Percentiles rank a stretch among this genome's conserved stretches.
These are phyloP conservation scores for Sebastes matsubarae DNA, from an alignment of 2,797 vertebrate genomes.

Conservation along the genomic window DNA sequence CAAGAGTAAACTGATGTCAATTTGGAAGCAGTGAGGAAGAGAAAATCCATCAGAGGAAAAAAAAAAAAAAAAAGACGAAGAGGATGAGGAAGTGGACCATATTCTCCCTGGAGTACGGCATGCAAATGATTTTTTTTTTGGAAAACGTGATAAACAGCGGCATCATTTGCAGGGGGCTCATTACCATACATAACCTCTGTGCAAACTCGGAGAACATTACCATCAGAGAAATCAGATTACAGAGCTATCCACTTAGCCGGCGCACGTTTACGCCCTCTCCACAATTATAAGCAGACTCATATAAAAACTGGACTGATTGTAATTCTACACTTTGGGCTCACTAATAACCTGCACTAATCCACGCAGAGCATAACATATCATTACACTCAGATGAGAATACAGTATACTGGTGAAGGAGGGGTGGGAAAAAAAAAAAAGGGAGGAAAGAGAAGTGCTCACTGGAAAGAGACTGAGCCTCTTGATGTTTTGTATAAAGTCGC, in stretches of 20 bases:
- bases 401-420: conserved; percentile 34
- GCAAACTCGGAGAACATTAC: conserved; percentile 40
- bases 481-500: conserved; percentile 34
- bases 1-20: conserved; percentile 57
- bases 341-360: conserved; percentile 75
- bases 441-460: not conserved
- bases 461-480: conserved; percentile 38
- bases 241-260: conserved; percentile 53
- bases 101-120: conserved; percentile 48
- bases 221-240: conserved; percentile 66
- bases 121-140: conserved; percentile 60
- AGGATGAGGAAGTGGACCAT: conserved; percentile 60
- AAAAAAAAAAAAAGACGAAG: conserved; percentile 5
- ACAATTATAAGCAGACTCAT: conserved; percentile 60
- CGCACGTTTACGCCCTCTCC: conserved; percentile 48
- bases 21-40: conserved; percentile 54
- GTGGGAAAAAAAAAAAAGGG: not conserved
- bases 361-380: conserved; percentile 62
- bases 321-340: conserved; percentile 66
- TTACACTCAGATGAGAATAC: conserved; percentile 63
- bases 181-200: conserved; percentile 61
- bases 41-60: conserved; percentile 55
- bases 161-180: conserved; percentile 52
- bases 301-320: conserved; percentile 70
- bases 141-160: conserved; percentile 56